Evolutionary conservation across 1,140 invertebrate genomes (phyloP).

Genomic region (Tetranychus cinnabarinus): DNA sequence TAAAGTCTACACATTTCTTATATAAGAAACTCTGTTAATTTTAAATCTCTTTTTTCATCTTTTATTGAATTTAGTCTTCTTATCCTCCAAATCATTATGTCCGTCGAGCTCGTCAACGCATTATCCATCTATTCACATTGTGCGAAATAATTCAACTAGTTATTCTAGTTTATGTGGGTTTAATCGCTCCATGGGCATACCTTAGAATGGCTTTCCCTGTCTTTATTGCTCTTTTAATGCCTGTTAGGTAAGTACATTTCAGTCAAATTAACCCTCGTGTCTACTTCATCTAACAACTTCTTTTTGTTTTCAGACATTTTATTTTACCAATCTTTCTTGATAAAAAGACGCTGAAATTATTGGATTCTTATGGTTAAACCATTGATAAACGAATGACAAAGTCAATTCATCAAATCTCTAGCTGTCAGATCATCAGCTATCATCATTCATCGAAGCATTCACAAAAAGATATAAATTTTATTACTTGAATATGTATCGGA

Average conservation of each 20-base stretch:
- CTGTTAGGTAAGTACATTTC: constrained; percentile 24
- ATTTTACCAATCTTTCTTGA: constrained; percentile 1
- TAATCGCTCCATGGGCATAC: constrained; percentile 29
- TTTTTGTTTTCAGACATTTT: not conserved
- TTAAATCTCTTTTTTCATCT: not conserved
- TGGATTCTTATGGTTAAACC: constrained; percentile 15
- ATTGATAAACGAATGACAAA: not conserved
- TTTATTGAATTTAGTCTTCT: constrained; percentile 19
- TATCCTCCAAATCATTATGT: constrained; percentile 42
- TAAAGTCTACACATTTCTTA: too few species aligned
- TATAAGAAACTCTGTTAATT: not conserved
- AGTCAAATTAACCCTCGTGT: not conserved
- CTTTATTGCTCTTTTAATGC: constrained; percentile 33
- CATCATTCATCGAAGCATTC: too few species aligned
- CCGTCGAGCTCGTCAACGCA: constrained; percentile 35
- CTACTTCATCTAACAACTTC: not conserved
- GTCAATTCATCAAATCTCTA: too few species aligned
- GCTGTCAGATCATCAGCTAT: too few species aligned
- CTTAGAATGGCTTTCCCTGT: constrained; percentile 40
- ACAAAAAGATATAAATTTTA: too few species aligned
- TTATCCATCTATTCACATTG: constrained; percentile 34
- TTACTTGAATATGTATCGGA: too few species aligned
- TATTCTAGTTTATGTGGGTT: constrained; percentile 36
- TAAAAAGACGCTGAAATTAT: not conserved
- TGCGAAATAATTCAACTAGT: constrained; percentile 33